These are phyloP conservation scores for Epinephelus malabaricus DNA, from an alignment of 2,797 vertebrate genomes.

Conservation along the genomic window DNA sequence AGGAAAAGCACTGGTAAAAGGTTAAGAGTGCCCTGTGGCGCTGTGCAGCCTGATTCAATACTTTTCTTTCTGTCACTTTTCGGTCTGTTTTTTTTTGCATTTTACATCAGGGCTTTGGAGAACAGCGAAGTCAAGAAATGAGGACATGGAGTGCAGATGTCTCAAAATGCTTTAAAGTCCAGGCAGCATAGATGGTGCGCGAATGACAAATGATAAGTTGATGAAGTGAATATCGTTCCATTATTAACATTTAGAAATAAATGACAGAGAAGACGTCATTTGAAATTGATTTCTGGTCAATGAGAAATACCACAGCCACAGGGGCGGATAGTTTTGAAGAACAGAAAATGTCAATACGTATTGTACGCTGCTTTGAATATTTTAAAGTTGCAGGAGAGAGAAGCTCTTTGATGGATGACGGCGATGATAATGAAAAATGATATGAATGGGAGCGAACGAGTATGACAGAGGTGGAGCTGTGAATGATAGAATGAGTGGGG, in stretches of 20 bases:
- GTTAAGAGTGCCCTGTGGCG: constrained; percentile 54
- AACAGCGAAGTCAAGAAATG: constrained; percentile 41
- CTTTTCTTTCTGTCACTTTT: constrained; percentile 57
- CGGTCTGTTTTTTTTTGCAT: constrained; percentile 52
- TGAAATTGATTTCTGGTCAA: constrained; percentile 64
- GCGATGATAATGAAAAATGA: constrained; percentile 71
- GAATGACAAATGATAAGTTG: constrained; percentile 46
- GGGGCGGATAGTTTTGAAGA: constrained; percentile 61
- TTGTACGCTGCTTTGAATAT: constrained; percentile 55
- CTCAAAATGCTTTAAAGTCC: constrained; percentile 23
- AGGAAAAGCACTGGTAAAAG: constrained; percentile 57
- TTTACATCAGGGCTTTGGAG: constrained; percentile 47
- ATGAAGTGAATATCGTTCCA: constrained; percentile 49
- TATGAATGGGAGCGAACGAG: constrained; percentile 58
- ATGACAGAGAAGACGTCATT: constrained; percentile 53
- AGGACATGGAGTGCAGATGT: constrained; percentile 25
- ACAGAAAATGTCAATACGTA: constrained; percentile 64
- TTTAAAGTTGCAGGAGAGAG: constrained; percentile 49
- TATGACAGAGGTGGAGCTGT: constrained; percentile 57
- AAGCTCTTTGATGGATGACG: constrained; percentile 66
- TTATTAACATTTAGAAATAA: constrained; percentile 61
- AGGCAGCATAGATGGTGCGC: constrained; percentile 16
- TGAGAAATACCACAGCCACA: constrained; percentile 52
- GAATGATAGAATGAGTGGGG: constrained; percentile 55
- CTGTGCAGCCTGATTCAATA: constrained; percentile 52